A percentile compares a stretch with the other conserved stretches of the same genome.
Conservation (phyloP, 2,888 invertebrate species). For the Leptarthrus brevirostris region DNA sequence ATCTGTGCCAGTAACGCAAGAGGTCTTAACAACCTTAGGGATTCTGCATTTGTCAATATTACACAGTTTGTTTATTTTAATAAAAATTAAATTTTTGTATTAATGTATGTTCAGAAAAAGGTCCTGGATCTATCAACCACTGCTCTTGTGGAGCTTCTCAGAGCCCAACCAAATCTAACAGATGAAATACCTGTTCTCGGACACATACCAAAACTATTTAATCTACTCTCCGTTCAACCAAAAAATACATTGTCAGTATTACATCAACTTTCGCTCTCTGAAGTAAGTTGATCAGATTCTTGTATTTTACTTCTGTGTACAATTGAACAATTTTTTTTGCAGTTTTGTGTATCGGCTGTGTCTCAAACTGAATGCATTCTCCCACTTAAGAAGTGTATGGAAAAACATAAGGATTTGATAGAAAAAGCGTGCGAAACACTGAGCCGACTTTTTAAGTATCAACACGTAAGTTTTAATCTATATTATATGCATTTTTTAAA, state of each 20-base stretch:
- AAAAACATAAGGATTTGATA: slow-evolving; percentile 83
- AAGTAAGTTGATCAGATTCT: slow-evolving; percentile 70
- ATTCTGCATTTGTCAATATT: too few relatives aligned
- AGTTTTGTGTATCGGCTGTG: slow-evolving; percentile 87
- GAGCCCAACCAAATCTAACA: slow-evolving; percentile 86
- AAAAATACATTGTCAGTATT: slow-evolving; percentile 86
- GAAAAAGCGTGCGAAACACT: slow-evolving; percentile 90
- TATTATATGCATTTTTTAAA: too few relatives aligned
- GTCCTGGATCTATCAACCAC: slow-evolving; percentile 84
- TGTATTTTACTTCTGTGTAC: neutral
- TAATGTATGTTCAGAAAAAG: slow-evolving; percentile 72
- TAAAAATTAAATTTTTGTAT: too few relatives aligned
- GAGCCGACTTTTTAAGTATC: slow-evolving; percentile 80
- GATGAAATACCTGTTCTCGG: slow-evolving; percentile 91
- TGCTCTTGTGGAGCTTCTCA: slow-evolving; percentile 84
- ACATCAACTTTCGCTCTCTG: slow-evolving; percentile 85
- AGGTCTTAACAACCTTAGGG: too few relatives aligned
- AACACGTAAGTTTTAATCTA: slow-evolving; percentile 62
- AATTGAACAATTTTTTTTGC: slow-evolving; percentile 55
- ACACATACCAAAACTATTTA: slow-evolving; percentile 83
- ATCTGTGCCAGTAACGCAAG: too few relatives aligned
- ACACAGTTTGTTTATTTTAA: too few relatives aligned
- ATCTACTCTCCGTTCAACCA: slow-evolving; percentile 80
- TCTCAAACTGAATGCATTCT: slow-evolving; percentile 90
- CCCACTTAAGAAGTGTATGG: slow-evolving; percentile 91